Evolutionary conservation across 2,888 invertebrate species (phyloP), one percentile per base, ranked within the genome.

Genomic region (Orthosia incerta): DNA sequence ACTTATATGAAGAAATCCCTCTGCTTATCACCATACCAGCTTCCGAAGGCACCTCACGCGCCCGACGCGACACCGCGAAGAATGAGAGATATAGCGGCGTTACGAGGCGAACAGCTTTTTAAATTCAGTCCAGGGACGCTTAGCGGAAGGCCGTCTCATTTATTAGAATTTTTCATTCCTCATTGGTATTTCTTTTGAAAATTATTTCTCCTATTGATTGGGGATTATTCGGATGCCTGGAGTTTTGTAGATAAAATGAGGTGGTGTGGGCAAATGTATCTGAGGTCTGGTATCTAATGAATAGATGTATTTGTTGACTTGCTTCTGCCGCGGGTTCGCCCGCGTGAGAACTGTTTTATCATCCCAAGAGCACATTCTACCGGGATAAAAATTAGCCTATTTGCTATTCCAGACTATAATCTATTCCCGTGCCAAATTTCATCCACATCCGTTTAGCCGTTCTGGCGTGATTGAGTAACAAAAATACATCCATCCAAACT

Each of bases 71-170:
- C 83, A 80, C 83, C 82, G 76, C 87, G 86, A 92, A 91, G 94
- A 94, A 95, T 95, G 93, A 90, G 90, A 90, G 92, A 91, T 93
- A 93, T 91, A 92, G 83, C 83, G 75, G 68, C 64, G 76, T 89
- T 87, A 82, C 83, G 75, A 68, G 65, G 77, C 89, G 88, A 90
- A 88, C 89, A 89, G 92, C 91, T 93, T 94, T 86, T 95, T 94
- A 95, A 95, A 95, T 95, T 95, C 94, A 92, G 88, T 89, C 83
- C 94, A 89, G 87, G 88, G 89, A 86, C 86, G 89, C 86, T 89
- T 86, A 89, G 84, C 83, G 86, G 89, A 90, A 91, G 90, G 90
- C 89, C 92, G 87, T 73, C 84, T 87, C 89, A 90, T 91, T 94
- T 95, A 95, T 94, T 93, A 91, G 91, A 94, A 92, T 92, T 91